These are phyloP conservation scores for Thereuonema tuberculata DNA, from an alignment of 1,140 invertebrate genomes.

Conservation along the genomic window DNA sequence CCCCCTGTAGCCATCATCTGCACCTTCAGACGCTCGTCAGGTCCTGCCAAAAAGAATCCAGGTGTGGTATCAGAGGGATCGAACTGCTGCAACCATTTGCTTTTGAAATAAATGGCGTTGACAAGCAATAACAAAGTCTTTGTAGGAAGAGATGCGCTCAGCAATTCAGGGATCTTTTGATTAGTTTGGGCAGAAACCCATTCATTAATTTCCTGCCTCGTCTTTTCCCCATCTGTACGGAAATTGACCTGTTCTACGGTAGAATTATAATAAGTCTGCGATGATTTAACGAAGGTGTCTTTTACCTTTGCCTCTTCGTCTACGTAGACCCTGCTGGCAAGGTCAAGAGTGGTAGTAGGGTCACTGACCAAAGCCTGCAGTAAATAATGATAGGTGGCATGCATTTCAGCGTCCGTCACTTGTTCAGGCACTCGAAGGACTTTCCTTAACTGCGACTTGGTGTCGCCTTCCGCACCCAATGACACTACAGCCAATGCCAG, in stretches of 20 bases:
- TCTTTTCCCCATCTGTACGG: background rate
- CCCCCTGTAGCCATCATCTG: background rate
- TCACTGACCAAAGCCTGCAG: too few relatives aligned
- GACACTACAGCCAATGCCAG: background rate
- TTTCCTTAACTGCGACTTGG: background rate
- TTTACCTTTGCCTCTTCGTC: too few relatives aligned
- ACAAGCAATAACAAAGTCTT: conserved; percentile 41
- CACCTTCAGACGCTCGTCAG: background rate
- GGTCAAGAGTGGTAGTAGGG: too few relatives aligned
- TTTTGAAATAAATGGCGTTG: conserved; percentile 69
- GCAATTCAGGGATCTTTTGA: background rate
- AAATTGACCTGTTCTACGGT: background rate
- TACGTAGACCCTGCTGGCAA: background rate
- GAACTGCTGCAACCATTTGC: conserved; percentile 56
- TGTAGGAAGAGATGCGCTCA: background rate
- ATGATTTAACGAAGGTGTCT: too few relatives aligned
- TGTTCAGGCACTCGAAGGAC: background rate
- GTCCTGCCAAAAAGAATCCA: background rate
- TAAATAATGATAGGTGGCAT: too few relatives aligned
- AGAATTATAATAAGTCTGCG: background rate
- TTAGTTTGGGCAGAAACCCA: background rate
- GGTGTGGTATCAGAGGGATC: conserved; percentile 36
- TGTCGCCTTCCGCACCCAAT: background rate
- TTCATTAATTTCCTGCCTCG: conserved; percentile 25
- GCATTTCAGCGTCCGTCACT: too few relatives aligned